Evolutionary conservation across 2,888 invertebrate genomes (phyloP), one percentile per base, ranked within the genome.

Genomic region (Alcis repandata): DNA sequence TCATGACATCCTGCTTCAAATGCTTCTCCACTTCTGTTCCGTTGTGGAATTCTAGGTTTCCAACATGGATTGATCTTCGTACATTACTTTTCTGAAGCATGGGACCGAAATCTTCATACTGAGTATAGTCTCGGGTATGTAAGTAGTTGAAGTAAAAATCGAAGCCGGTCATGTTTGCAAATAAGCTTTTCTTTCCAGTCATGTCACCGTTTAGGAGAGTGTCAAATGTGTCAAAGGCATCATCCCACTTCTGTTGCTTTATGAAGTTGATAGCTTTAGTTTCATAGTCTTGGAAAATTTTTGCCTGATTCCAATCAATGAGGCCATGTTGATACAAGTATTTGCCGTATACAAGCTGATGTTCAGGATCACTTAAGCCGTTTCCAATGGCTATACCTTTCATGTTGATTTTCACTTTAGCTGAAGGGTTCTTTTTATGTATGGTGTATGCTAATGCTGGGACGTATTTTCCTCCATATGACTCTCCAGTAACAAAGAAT

Each of bases 401-500:
- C 45, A 96, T 84, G 82, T 97, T 97, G 15, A 97, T 96, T 84
- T 95, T 95, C 22, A 97, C 94, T 78, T 95, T 94, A 6, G 94
- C 87, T 58, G 91, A 84, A 0, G 96, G 95, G 69, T 95, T 95
- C 60, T 94, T 94, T 71, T 94, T 94, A 75, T 96, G 95, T 61
- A 97, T 97, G 0, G 96, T 95, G 80, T 96, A 95, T 0, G 95
- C 95, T 54, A 97, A 85, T 0, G 98, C 97, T 0, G 98, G 98
- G 0, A 95, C 95, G 84, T 95, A 95, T 73, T 95, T 95, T 0
- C 98, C 98, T 46, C 95, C 98, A 82, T 98, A 98, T 0, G 98
- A 98, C 90, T 98, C 98, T 0, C 98, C 98, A 0, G 97, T 96
- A 0, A 98, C 95, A 90, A 95, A 99, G 85, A 99, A 98, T 56